These are phyloP conservation scores for Aselliscus stoliczkanus DNA, from an alignment of 2,797 vertebrate genomes.

Conservation along the genomic window DNA sequence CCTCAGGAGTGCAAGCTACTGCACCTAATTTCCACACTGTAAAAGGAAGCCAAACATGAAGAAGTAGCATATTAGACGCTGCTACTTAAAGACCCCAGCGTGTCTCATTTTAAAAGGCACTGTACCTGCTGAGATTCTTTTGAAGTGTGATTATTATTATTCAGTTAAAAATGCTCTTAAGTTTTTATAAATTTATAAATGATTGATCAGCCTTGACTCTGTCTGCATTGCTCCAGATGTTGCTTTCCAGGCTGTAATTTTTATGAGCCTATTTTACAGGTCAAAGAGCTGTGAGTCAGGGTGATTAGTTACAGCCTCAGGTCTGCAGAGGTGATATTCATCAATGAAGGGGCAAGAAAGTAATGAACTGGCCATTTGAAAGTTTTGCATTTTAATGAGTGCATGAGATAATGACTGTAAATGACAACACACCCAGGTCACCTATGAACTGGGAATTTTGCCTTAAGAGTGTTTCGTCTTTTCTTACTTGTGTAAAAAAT, in stretches of 20 bases:
- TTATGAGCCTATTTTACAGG: slow-evolving; percentile 77
- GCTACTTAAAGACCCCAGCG: background rate
- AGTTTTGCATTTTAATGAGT: slow-evolving; percentile 35
- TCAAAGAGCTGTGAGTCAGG: slow-evolving; percentile 68
- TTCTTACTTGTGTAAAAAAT: background rate
- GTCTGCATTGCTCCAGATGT: slow-evolving; percentile 57
- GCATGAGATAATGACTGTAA: slow-evolving; percentile 23
- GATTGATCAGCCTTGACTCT: slow-evolving; percentile 66
- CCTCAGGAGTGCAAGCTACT: background rate
- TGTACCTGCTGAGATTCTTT: slow-evolving; percentile 57
- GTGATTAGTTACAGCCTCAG: slow-evolving; percentile 45
- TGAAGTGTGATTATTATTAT: slow-evolving; percentile 44
- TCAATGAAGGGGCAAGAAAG: slow-evolving; percentile 55
- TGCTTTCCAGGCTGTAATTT: slow-evolving; percentile 72
- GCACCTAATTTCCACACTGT: background rate
- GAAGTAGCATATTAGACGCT: background rate
- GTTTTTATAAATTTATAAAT: slow-evolving; percentile 69
- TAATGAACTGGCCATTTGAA: slow-evolving; percentile 59
- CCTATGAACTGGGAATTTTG: background rate
- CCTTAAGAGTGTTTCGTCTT: background rate
- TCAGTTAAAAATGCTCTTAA: slow-evolving; percentile 60
- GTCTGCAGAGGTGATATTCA: slow-evolving; percentile 48
- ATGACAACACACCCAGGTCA: background rate
- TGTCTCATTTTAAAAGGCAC: slow-evolving; percentile 40
- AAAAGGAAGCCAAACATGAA: slow-evolving; percentile 10